Conservation (phyloP, 2,113 vertebrate species). For the Chaenocephalus aceratus region DNA sequence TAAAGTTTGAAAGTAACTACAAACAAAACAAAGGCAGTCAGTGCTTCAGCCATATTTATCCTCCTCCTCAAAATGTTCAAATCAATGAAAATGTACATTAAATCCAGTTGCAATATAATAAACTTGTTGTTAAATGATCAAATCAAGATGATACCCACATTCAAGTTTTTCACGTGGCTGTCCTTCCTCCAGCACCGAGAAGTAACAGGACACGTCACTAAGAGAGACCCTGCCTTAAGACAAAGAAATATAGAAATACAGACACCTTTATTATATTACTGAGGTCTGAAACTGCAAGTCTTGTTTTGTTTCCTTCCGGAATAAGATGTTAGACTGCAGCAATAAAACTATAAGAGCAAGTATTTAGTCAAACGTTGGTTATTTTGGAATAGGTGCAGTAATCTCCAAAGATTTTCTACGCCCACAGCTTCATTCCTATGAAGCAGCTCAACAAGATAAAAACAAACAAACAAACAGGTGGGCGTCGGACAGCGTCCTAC, state of each 20-base stretch:
- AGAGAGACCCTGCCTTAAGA: slow-evolving; percentile 85
- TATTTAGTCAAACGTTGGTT: slow-evolving; percentile 7
- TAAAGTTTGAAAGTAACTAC: slow-evolving; percentile 94
- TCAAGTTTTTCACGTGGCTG: slow-evolving; percentile 92
- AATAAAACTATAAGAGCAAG: neutral
- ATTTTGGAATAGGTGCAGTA: slow-evolving; percentile 15
- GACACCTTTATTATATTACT: slow-evolving; percentile 6
- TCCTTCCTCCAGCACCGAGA: slow-evolving; percentile 93
- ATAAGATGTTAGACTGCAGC: neutral
- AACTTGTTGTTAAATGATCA: slow-evolving; percentile 11
- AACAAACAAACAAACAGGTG: slow-evolving; percentile 11
- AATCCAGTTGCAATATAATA: neutral
- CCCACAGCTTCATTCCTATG: slow-evolving; percentile 15
- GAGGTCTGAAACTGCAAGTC: neutral
- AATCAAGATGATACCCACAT: slow-evolving; percentile 82
- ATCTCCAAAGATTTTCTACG: slow-evolving; percentile 15
- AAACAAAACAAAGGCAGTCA: slow-evolving; percentile 42
- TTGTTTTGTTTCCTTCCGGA: neutral
- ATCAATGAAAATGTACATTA: neutral
- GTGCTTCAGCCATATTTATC: slow-evolving; percentile 7
- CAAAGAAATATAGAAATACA: neutral
- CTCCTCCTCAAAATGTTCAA: neutral
- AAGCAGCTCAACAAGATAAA: neutral
- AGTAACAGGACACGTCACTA: slow-evolving; percentile 93
- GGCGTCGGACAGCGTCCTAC: neutral